Conservation (phyloP, 2,113 vertebrate species). For the Oncorhynchus masou region DNA sequence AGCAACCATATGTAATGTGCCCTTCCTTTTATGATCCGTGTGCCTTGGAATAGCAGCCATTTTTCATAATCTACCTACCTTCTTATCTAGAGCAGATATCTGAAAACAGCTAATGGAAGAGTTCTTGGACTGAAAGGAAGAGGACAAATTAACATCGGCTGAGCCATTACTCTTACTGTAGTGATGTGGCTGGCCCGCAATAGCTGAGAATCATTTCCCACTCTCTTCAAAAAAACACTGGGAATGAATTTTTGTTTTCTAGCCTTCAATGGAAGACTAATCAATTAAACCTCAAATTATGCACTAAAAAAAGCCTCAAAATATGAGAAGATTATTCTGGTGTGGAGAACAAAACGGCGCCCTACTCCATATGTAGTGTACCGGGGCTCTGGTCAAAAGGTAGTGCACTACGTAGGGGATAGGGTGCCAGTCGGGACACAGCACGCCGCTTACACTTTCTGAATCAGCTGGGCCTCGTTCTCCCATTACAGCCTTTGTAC, state of each 20-base stretch:
- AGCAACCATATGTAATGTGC: not conserved
- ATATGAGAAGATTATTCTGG: not conserved
- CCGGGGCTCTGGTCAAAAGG: too few relatives aligned
- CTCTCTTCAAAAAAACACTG: not conserved
- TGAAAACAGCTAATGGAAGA: not conserved
- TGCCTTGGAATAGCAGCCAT: slow-evolving; percentile 2
- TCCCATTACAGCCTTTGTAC: not conserved
- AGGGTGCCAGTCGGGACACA: too few relatives aligned
- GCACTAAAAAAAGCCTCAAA: not conserved
- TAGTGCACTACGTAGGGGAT: too few relatives aligned
- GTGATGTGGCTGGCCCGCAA: slow-evolving; percentile 12
- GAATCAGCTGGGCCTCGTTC: not conserved
- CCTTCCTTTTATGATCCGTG: not conserved
- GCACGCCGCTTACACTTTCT: not conserved
- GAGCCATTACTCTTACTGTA: slow-evolving; percentile 22
- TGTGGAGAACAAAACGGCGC: not conserved
- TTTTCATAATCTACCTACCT: slow-evolving; percentile 15
- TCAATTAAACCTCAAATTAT: not conserved
- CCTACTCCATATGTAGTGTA: not conserved
- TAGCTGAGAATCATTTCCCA: not conserved
- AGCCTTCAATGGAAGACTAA: not conserved
- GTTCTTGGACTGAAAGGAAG: not conserved
- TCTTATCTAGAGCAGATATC: slow-evolving; percentile 16
- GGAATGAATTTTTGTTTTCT: not conserved
- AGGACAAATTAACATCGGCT: slow-evolving; percentile 19